A percentile compares a stretch with the other conserved stretches of the same genome.
Evolutionary conservation across 1,140 invertebrate genomes (phyloP).

Genomic region (Temnothorax nylanderi): DNA sequence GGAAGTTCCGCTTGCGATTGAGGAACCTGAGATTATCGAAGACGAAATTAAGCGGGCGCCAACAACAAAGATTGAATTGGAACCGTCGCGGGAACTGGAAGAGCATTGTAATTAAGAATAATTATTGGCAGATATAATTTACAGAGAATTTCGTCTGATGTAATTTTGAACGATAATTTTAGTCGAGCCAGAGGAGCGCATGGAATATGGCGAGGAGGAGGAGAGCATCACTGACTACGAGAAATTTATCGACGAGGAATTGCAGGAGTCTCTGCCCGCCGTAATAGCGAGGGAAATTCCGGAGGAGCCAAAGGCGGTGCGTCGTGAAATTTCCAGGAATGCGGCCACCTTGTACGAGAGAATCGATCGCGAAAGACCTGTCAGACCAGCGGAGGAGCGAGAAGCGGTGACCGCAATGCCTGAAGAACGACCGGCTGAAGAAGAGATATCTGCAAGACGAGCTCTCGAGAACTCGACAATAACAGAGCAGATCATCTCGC

Average conservation of each 20-base stretch:
- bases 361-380: constrained; percentile 18
- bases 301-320: constrained; percentile 8
- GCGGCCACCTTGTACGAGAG: neutral
- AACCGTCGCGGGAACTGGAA: neutral
- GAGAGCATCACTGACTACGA: constrained; percentile 19
- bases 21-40: neutral
- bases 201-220: neutral
- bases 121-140: neutral
- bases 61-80: neutral
- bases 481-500: neutral
- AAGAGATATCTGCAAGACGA: neutral
- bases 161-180: constrained; percentile 20
- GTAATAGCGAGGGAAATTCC: constrained; percentile 30
- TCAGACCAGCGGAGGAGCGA: neutral
- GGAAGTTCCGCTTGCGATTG: neutral
- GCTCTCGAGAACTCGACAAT: neutral
- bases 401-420: constrained; percentile 13
- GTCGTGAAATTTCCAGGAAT: constrained; percentile 2
- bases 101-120: constrained; percentile 27
- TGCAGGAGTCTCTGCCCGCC: neutral
- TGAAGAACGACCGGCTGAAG: neutral
- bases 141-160: neutral
- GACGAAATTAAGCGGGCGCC: neutral
- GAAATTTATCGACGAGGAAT: constrained; percentile 38
- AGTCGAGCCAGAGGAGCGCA: neutral